Conservation (phyloP, 2,888 invertebrate species). For the Ectemnius lituratus region DNA sequence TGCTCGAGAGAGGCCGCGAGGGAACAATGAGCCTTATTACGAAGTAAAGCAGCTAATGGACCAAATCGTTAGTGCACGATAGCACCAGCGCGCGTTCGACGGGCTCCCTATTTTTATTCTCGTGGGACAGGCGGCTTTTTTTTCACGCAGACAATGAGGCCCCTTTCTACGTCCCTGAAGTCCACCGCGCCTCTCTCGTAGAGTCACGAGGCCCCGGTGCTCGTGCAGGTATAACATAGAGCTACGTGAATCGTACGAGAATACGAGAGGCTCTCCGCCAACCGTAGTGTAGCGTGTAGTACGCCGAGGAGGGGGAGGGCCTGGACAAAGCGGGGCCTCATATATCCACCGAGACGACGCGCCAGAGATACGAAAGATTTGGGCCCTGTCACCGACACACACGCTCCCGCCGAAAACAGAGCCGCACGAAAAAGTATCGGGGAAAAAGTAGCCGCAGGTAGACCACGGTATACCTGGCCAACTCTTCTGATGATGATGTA, state of each 20-base stretch:
- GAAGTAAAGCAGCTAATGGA: conserved; percentile 25
- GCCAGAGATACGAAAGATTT: conserved; percentile 34
- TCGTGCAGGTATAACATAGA: conserved; percentile 24
- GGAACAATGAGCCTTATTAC: conserved; percentile 6
- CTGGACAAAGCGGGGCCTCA: conserved; percentile 57
- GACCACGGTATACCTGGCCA: conserved; percentile 28
- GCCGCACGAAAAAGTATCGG: conserved; percentile 32
- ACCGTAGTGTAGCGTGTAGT: conserved; percentile 40
- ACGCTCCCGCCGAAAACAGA: conserved; percentile 6
- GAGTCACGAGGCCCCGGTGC: conserved; percentile 39
- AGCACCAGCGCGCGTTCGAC: not conserved
- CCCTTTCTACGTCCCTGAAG: conserved; percentile 40
- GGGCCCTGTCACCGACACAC: conserved; percentile 39
- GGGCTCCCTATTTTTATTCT: not conserved
- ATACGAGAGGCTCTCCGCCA: conserved; percentile 33
- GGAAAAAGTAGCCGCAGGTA: conserved; percentile 40
- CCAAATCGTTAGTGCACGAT: conserved; percentile 5
- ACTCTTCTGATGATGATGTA: not conserved
- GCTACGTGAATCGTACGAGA: conserved; percentile 46
- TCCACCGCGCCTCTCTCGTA: conserved; percentile 39
- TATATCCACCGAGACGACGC: conserved; percentile 27
- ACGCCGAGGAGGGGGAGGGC: conserved; percentile 29
- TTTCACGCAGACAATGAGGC: conserved; percentile 4
- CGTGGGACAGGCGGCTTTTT: not conserved
- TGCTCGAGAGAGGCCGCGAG: not conserved